Conservation (phyloP, 2,888 invertebrate genomes). For the Bugulina stolonifera region DNA sequence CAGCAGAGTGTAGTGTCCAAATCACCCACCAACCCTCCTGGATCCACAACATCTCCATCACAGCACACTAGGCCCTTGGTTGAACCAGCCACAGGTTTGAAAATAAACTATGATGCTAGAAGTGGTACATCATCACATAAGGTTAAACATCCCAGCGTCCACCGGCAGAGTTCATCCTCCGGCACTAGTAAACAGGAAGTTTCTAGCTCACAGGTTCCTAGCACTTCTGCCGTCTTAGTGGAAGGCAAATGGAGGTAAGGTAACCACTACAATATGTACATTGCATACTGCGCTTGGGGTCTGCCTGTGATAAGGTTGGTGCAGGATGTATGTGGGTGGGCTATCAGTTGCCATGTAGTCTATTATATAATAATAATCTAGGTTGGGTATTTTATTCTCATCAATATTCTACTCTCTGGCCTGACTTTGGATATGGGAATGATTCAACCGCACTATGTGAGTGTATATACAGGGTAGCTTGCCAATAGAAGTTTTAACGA, state of each 20-base stretch:
- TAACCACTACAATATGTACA: no score
- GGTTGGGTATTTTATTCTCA: no score
- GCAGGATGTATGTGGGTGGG: no score
- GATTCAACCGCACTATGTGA: no score
- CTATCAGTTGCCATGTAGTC: no score
- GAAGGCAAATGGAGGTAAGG: conserved; percentile 22
- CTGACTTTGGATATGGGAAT: no score
- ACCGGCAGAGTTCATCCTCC: not conserved
- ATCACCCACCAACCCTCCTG: not conserved
- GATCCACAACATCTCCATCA: not conserved
- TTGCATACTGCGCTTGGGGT: no score
- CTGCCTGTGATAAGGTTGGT: no score
- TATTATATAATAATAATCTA: no score
- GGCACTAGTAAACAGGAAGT: not conserved
- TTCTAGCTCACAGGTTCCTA: not conserved
- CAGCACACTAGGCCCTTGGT: not conserved
- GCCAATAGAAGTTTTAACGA: no score
- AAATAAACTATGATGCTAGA: not conserved
- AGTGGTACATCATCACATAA: not conserved
- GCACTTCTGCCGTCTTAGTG: not conserved
- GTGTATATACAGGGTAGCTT: no score
- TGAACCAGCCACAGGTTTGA: not conserved
- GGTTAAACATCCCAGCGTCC: conserved; percentile 3
- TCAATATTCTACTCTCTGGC: no score
- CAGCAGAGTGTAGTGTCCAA: not conserved